These are phyloP conservation scores for Corythaeola cristata DNA, from an alignment of 2,113 vertebrate genomes.

Conservation along the genomic window DNA sequence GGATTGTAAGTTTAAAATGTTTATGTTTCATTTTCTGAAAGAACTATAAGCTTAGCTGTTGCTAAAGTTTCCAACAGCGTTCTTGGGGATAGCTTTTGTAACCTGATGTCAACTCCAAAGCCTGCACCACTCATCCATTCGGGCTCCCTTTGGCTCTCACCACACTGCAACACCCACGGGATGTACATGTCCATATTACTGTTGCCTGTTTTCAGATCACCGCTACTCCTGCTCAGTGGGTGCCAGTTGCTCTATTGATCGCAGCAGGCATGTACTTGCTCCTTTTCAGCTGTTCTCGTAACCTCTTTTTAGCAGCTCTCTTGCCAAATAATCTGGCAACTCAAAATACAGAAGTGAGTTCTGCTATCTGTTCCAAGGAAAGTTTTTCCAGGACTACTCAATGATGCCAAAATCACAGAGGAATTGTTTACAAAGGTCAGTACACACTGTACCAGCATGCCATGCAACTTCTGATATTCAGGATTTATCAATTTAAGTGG, in stretches of 20 bases:
- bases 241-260: not conserved
- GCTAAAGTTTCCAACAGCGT: not conserved
- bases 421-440: not conserved
- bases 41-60: not conserved
- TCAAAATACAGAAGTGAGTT: not conserved
- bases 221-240: not conserved
- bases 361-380: not conserved
- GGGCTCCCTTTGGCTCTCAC: not conserved
- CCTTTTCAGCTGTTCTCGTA: slow-evolving; percentile 33
- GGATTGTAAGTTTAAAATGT: not conserved
- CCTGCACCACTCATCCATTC: not conserved
- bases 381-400: not conserved
- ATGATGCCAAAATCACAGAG: not conserved
- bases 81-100: not conserved
- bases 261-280: not conserved
- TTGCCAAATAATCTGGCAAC: slow-evolving; percentile 31
- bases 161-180: not conserved
- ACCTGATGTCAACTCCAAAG: not conserved
- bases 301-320: slow-evolving; percentile 10
- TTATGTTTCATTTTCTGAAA: slow-evolving; percentile 2
- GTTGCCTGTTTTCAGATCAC: not conserved
- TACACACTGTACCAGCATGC: not conserved
- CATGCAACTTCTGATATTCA: not conserved
- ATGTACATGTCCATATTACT: not conserved
- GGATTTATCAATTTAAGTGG: not conserved